These are phyloP conservation scores for Patella ulyssiponensis DNA, from an alignment of 2,888 invertebrate genomes.

Conservation along the genomic window DNA sequence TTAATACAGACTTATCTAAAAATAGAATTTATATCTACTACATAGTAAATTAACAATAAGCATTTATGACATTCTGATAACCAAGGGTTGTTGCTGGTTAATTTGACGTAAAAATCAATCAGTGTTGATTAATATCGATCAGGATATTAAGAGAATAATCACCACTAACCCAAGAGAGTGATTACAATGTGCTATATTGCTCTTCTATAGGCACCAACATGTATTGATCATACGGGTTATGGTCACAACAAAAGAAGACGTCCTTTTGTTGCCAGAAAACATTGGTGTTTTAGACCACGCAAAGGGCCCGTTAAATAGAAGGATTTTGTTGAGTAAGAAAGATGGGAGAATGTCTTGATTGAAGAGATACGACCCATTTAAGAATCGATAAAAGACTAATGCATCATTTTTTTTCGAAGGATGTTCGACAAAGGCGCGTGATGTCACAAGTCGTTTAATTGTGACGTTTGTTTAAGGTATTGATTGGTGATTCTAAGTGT, in stretches of 20 bases:
- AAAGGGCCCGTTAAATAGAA: not conserved
- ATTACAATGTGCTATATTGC: constrained; percentile 5
- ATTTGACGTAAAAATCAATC: not conserved
- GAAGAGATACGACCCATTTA: not conserved
- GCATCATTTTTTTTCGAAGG: not conserved
- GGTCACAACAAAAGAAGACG: not conserved
- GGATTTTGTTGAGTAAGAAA: not conserved
- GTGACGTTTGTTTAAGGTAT: not conserved
- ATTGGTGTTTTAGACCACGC: not conserved
- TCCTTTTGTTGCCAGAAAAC: not conserved
- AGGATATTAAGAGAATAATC: constrained; percentile 8
- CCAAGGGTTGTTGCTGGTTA: not conserved
- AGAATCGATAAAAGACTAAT: constrained; percentile 11
- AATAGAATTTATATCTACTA: no score
- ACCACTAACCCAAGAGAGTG: not conserved
- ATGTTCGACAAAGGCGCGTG: not conserved
- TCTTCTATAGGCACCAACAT: not conserved
- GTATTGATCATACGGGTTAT: not conserved
- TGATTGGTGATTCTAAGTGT: not conserved
- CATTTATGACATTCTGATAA: no score
- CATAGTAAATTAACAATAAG: no score
- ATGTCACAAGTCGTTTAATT: not conserved
- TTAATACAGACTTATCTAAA: no score
- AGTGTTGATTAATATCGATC: constrained; percentile 1
- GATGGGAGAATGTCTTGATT: not conserved